Evolutionary conservation across 2,888 invertebrate genomes (phyloP), one percentile per base, ranked within the genome.

Genomic region (Darwinula stevensoni): DNA sequence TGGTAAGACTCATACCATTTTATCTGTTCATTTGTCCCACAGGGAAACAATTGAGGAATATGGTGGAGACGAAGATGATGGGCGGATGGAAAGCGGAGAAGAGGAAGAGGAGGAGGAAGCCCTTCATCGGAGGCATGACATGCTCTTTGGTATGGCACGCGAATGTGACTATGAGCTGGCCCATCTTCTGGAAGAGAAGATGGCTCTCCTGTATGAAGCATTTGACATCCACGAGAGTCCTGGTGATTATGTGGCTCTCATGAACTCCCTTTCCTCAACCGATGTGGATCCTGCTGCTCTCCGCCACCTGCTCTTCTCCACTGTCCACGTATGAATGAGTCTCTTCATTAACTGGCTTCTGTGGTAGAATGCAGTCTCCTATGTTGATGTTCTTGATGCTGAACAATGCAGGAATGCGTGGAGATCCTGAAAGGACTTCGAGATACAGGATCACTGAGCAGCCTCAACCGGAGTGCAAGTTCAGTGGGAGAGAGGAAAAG

Each of bases 401-500:
- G n/a, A n/a, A n/a, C n/a, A n/a, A n/a, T n/a, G n/a, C n/a, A n/a
- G n/a, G n/a, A n/a, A n/a, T n/a, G n/a, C n/a, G n/a, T n/a, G n/a
- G n/a, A n/a, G n/a, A n/a, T n/a, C n/a, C n/a, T n/a, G n/a, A n/a
- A n/a, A n/a, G n/a, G n/a, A n/a, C n/a, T n/a, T n/a, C n/a, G n/a
- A n/a, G n/a, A n/a, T n/a, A n/a, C n/a, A n/a, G n/a, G n/a, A n/a
- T n/a, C n/a, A n/a, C n/a, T n/a, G n/a, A n/a, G n/a, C n/a, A n/a
- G n/a, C n/a, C n/a, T n/a, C n/a, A n/a, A n/a, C n/a, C 65, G 86
- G 31, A 84, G 84, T 47, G 73, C 80, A 13, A 84, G 82, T 52
- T 84, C 84, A 16, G 86, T 76, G 1, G 86, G 86, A 4, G 86
- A 88, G 53, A 67, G 78, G 32, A 76, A 82, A 43, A 80, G 76